These are phyloP conservation scores for Thunnus maccoyii DNA, from an alignment of 2,113 vertebrate genomes.

Conservation along the genomic window DNA sequence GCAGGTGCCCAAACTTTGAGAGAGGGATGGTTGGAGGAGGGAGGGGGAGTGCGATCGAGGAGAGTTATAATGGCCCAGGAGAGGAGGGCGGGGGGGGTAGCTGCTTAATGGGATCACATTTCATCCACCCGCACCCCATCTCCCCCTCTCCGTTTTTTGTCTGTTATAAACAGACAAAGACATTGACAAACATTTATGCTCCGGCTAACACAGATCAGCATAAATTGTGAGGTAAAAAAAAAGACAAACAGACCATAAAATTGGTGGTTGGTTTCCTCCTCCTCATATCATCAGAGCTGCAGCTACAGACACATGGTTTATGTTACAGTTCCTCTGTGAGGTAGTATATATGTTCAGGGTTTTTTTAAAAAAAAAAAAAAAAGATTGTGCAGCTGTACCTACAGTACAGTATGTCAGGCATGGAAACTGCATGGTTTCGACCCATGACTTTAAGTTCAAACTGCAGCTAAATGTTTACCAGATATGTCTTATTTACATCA, in stretches of 20 bases:
- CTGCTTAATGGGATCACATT: constrained; percentile 64
- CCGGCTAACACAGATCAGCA: constrained; percentile 39
- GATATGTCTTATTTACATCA: not conserved
- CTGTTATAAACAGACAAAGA: constrained; percentile 49
- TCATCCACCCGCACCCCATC: constrained; percentile 28
- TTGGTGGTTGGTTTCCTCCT: constrained; percentile 11
- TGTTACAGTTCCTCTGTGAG: constrained; percentile 13
- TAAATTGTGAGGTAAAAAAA: constrained; percentile 35
- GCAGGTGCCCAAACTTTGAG: constrained; percentile 75
- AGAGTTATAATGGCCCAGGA: constrained; percentile 53
- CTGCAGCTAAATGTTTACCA: not conserved
- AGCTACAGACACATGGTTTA: constrained; percentile 30
- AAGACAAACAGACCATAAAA: constrained; percentile 45
- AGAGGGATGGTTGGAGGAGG: constrained; percentile 43
- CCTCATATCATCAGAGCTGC: constrained; percentile 6
- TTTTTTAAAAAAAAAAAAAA: not conserved
- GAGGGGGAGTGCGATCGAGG: constrained; percentile 29
- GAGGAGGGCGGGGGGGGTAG: not conserved
- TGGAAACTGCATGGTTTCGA: not conserved
- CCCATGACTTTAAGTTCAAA: not conserved
- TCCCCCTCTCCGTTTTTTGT: constrained; percentile 9
- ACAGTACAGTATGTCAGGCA: not conserved
- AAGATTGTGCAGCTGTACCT: constrained; percentile 1
- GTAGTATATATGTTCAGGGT: not conserved
- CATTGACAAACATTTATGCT: constrained; percentile 41